Conservation (phyloP, 2,113 vertebrate species). For the Empidonax alnorum region DNA sequence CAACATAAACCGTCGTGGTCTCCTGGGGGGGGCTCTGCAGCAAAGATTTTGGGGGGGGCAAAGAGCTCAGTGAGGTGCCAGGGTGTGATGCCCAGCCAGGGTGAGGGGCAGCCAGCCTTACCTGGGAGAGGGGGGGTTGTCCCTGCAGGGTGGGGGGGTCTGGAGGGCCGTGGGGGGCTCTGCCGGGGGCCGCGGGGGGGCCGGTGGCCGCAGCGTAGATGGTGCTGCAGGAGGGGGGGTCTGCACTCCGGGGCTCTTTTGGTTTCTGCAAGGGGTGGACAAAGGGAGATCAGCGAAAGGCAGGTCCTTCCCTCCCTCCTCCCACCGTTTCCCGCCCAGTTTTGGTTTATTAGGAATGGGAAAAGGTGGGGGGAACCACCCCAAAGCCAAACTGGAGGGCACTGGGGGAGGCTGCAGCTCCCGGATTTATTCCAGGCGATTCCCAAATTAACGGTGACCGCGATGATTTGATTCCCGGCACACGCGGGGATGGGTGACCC, state of each 20-base stretch:
- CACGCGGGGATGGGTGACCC: accelerated
- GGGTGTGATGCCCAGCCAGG: accelerated
- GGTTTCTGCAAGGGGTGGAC: background rate
- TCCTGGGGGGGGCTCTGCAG: background rate
- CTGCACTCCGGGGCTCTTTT: background rate
- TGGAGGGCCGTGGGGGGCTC: no score
- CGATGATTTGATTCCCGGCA: background rate
- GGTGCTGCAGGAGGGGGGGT: background rate
- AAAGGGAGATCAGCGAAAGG: background rate
- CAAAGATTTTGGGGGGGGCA: background rate
- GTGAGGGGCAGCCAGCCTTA: background rate
- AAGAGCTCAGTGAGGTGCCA: accelerated
- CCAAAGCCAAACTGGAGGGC: background rate
- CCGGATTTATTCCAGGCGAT: background rate
- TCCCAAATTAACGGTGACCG: accelerated
- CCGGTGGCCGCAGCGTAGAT: background rate
- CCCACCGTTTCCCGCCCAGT: background rate
- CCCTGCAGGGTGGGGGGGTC: accelerated
- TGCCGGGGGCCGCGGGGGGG: no score
- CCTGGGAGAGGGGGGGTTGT: background rate
- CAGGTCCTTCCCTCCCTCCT: background rate
- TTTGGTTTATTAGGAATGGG: background rate
- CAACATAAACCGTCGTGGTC: background rate
- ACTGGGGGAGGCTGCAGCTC: background rate
- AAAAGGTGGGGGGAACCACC: background rate